Evolutionary conservation across 1,140 invertebrate species (phyloP), one percentile per base, ranked within the genome.

Genomic region (Adoxophyes honmai): DNA sequence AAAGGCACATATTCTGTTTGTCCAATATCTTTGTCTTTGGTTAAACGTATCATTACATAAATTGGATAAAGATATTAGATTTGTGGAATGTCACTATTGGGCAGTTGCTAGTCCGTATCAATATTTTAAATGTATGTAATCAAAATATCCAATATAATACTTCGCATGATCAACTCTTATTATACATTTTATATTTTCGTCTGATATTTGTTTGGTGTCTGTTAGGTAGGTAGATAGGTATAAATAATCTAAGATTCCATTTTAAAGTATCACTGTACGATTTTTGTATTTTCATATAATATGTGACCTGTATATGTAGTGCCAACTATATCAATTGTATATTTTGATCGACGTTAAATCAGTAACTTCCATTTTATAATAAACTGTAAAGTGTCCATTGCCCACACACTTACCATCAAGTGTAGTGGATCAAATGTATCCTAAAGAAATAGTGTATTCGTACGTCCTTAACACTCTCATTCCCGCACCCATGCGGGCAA

Each of bases 241-340:
- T 71, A 68, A 42, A 60, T 69, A 69, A 61, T 51, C 57, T 70
- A 67, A 72, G 69, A 71, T 57, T 70, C 55, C 36, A 57, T 57
- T 57, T 38, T 48, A 57, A 52, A 38, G 11, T 38, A 15, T 51
- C 21, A 52, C 56, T 60, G 56, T 68, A 66, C 36, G 18, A 56
- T 73, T 81, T 28, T 75, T 82, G 75, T 85, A 85, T 75, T 75
- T 73, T 83, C 74, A 75, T 78, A 77, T 66, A 60, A 66, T 73
- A 64, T 68, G 79, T 78, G 76, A 85, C 71, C 72, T 79, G 78
- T 71, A 65, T 78, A 73, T 68, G 74, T 85, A 85, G 81, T 82
- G 79, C 81, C 81, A 85, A 82, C 74, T 68, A 66, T 79, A 63
- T 67, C 66, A 60, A 76, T 61, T 68, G 62, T 70, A 68, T 71